Evolutionary conservation across 2,113 vertebrate genomes (phyloP).

Genomic region (Apistogramma diplotaenia): DNA sequence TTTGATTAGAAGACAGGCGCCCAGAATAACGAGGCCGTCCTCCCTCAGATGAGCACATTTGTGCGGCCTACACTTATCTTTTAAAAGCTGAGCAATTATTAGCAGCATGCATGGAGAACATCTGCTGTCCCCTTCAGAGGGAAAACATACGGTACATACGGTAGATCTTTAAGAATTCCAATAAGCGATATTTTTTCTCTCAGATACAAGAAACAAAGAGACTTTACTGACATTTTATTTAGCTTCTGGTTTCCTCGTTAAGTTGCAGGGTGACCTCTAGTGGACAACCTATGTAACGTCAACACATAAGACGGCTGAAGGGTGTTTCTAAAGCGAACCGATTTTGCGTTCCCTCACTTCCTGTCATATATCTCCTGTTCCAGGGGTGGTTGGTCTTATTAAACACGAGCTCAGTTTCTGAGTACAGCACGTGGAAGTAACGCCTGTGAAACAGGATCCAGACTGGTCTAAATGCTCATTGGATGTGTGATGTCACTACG

Average conservation of each 20-base stretch:
- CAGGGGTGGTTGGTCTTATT: not conserved
- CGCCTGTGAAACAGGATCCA: not conserved
- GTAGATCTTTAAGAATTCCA: too few relatives aligned
- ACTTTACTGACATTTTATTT: not conserved
- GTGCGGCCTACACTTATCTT: not conserved
- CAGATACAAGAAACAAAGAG: not conserved
- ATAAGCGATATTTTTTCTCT: not conserved
- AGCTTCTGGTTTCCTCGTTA: not conserved
- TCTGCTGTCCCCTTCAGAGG: too few relatives aligned
- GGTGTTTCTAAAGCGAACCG: not conserved
- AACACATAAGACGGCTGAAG: not conserved
- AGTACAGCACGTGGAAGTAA: not conserved
- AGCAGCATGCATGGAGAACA: not conserved
- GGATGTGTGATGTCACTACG: not conserved
- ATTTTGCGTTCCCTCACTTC: not conserved
- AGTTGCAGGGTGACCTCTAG: not conserved
- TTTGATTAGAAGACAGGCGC: not conserved
- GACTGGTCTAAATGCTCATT: not conserved
- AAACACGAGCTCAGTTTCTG: not conserved
- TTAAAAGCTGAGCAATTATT: not conserved
- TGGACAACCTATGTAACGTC: fast-evolving
- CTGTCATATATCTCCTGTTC: not conserved
- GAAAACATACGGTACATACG: too few relatives aligned
- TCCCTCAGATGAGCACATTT: not conserved
- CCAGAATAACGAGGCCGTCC: not conserved